These are phyloP conservation scores for Cygnus buccinator DNA, from an alignment of 2,113 vertebrate genomes.

Conservation along the genomic window DNA sequence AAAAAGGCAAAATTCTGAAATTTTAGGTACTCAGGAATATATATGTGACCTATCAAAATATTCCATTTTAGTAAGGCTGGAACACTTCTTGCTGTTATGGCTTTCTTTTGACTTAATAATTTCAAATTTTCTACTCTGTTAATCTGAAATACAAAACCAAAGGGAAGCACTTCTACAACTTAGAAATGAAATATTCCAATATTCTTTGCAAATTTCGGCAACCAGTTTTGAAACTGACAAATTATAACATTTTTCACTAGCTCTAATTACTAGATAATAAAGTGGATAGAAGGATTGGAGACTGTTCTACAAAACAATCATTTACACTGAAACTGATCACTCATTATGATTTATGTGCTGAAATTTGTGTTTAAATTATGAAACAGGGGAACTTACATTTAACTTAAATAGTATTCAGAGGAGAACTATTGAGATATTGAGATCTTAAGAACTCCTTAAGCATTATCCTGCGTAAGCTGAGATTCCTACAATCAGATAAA, in stretches of 20 bases:
- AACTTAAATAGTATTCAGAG: not conserved
- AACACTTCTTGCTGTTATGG: not conserved
- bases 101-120: not conserved
- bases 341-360: not conserved
- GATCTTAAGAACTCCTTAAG: not conserved
- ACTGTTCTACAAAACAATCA: not conserved
- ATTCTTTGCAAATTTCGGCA: constrained; percentile 1
- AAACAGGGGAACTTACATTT: not conserved
- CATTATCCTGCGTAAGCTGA: not conserved
- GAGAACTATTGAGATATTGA: not conserved
- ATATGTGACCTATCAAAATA: not conserved
- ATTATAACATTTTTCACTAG: not conserved
- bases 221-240: not conserved
- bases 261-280: not conserved
- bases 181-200: not conserved
- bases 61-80: not conserved
- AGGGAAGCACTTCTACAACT: not conserved
- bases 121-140: not conserved
- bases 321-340: not conserved
- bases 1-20: not conserved
- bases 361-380: not conserved
- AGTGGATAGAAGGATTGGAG: not conserved
- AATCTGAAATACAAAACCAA: not conserved
- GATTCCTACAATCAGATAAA: not conserved
- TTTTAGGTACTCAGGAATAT: not conserved